A percentile compares a stretch with the other conserved stretches of the same genome.
Conservation (phyloP, 35 echinoderm and acorn worm genomes). For the Heliocidaris tuberculata region DNA sequence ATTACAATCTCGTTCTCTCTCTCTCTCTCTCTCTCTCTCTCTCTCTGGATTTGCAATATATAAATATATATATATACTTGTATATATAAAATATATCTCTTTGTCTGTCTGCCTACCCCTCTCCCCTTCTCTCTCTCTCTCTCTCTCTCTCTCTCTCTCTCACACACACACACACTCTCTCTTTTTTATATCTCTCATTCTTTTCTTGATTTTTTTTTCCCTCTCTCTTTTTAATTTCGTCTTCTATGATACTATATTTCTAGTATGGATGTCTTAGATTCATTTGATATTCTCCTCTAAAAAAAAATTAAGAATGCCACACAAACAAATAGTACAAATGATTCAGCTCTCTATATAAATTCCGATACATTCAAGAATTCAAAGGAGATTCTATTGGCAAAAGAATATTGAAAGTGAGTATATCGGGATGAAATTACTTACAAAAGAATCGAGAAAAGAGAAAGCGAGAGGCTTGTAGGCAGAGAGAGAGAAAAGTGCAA, state of each 20-base stretch:
- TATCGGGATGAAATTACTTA: not conserved
- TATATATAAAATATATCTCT: too few relatives aligned
- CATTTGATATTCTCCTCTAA: too few relatives aligned
- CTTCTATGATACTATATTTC: too few relatives aligned
- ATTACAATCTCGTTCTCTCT: not conserved
- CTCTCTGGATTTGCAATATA: too few relatives aligned
- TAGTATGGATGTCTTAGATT: too few relatives aligned
- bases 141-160: not conserved
- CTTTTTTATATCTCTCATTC: not conserved
- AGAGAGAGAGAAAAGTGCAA: not conserved
- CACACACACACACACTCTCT: not conserved
- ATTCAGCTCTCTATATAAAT: too few relatives aligned
- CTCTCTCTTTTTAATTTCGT: not conserved
- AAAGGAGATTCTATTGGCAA: not conserved
- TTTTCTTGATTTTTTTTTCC: not conserved
- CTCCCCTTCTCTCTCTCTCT: not conserved
- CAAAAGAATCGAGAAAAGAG: not conserved
- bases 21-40: not conserved
- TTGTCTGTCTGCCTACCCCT: too few relatives aligned
- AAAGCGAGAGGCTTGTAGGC: not conserved
- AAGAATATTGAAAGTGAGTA: not conserved
- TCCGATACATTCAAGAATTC: too few relatives aligned
- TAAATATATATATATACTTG: too few relatives aligned
- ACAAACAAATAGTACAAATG: too few relatives aligned
- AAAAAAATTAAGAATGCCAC: too few relatives aligned